phyloP scores from a whole-genome alignment of 2,888 invertebrate species.

The Chelonus formosanus region DNA sequence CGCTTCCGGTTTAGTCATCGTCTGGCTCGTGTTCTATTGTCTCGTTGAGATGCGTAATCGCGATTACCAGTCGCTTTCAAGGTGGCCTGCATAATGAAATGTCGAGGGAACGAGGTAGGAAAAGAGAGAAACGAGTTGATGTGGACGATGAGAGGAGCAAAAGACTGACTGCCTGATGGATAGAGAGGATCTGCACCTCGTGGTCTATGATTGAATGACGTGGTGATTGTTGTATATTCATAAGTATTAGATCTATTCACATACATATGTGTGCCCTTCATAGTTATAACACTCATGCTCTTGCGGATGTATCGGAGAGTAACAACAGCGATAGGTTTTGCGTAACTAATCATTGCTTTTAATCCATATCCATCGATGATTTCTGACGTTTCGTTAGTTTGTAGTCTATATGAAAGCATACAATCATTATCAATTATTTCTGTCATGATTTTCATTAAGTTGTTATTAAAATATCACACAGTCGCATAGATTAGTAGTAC shows the following conservation, averaged over 20 bases:
- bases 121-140: constrained; percentile 23
- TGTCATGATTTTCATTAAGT: constrained; percentile 21
- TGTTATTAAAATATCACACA: not conserved
- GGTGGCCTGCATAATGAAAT: constrained; percentile 46
- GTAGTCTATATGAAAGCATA: too few species aligned
- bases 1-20: constrained; percentile 42
- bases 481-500: too few species aligned
- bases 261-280: constrained; percentile 22
- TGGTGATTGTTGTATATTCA: constrained; percentile 25
- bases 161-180: constrained; percentile 19
- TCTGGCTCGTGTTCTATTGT: constrained; percentile 41
- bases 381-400: too few species aligned
- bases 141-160: constrained; percentile 20
- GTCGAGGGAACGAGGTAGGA: constrained; percentile 23
- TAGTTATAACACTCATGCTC: not conserved
- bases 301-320: constrained; percentile 18
- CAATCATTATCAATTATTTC: constrained; percentile 19
- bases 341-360: constrained; percentile 16
- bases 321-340: constrained; percentile 6
- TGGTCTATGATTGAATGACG: constrained; percentile 26
- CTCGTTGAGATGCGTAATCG: constrained; percentile 43
- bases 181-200: constrained; percentile 21
- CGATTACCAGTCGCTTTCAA: constrained; percentile 43
- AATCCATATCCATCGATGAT: too few species aligned
- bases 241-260: constrained; percentile 11